These are phyloP conservation scores for Gryllus bimaculatus DNA, from an alignment of 1,140 invertebrate species.

Conservation along the genomic window DNA sequence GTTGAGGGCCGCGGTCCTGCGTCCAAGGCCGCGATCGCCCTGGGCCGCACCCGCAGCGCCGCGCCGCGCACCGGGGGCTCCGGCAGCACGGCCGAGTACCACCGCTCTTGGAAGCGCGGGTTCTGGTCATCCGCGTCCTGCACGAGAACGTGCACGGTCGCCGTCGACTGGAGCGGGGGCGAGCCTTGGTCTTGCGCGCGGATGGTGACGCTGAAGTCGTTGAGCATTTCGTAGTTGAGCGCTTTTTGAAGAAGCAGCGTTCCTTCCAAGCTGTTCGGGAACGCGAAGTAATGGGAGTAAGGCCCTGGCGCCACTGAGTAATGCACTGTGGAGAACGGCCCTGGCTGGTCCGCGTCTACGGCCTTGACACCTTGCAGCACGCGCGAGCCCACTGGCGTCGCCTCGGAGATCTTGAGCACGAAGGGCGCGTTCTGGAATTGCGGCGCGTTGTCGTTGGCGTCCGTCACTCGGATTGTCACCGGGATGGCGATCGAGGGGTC, in stretches of 20 bases:
- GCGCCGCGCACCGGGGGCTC: conserved; percentile 38
- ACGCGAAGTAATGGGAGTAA: conserved; percentile 71
- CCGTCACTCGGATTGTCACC: conserved; percentile 81
- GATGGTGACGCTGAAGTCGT: conserved; percentile 69
- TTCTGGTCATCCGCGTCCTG: conserved; percentile 90
- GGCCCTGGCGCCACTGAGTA: conserved; percentile 71
- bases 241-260: conserved; percentile 68
- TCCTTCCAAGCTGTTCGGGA: conserved; percentile 77
- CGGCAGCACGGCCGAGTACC: conserved; percentile 63
- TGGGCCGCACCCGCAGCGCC: too few species aligned
- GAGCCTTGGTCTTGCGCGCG: conserved; percentile 73
- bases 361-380: conserved; percentile 69
- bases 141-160: conserved; percentile 64
- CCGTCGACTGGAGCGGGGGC: conserved; percentile 63
- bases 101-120: conserved; percentile 63
- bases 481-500: conserved; percentile 60
- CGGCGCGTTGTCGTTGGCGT: conserved; percentile 86
- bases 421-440: conserved; percentile 74
- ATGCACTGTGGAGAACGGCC: conserved; percentile 79
- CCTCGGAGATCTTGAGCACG: conserved; percentile 73
- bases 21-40: too few species aligned
- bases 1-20: too few species aligned
- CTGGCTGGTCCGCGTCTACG: conserved; percentile 75
- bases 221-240: conserved; percentile 73
- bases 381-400: conserved; percentile 69